Base-by-base conservation (phyloP, 2,888 invertebrate genomes). In the Caenorhabditis panamensis region DNA sequence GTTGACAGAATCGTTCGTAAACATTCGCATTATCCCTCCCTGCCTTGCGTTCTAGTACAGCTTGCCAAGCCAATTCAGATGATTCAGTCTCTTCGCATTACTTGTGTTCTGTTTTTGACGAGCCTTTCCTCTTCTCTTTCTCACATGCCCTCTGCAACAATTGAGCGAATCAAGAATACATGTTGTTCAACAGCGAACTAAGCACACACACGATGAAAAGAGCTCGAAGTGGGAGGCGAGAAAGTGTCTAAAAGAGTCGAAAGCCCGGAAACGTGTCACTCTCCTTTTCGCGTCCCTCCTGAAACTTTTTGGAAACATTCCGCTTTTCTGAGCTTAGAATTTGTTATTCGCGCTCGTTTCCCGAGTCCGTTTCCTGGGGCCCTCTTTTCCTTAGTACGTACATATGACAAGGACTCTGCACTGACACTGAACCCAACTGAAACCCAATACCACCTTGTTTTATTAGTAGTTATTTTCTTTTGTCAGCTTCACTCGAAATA, bases 221-320 rank as follows among this genome's bases (percentile, higher is more conserved):
- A 72, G 54, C 63, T 69, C 44, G 31, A 71, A 62, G 28, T 26
- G 44, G 54, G 56, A 56, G 56, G 56, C 8, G 56, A 36, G 56
- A 54, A 54, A 28, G 54, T 47, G 36, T 53, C 62, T 37, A 59
- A 73, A 73, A 59, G 59, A 66, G 51, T 41, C 51, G 26, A 41
- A 36, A 47, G 20, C 47, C 63, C 75, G 75, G 75, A 75, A 75
- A 75, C 59, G 66, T 75, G 75, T 75, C 53, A 66, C 66, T 61
- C 66, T 61, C 51, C 36, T 36, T 63, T 63, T 63, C 51, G 49
- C 44, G 51, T 47, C 56, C 49, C 53, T 56, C 54, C 66, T 66
- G 66, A 66, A 75, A 75, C 75, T 64, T 75, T 73, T 75, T 61
- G 66, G 75, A 75, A 75, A 75, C 75, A 75, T 66, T 75, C 66